These are phyloP conservation scores for Gallirallus australis DNA, from an alignment of 2,797 vertebrate genomes.

Conservation along the genomic window DNA sequence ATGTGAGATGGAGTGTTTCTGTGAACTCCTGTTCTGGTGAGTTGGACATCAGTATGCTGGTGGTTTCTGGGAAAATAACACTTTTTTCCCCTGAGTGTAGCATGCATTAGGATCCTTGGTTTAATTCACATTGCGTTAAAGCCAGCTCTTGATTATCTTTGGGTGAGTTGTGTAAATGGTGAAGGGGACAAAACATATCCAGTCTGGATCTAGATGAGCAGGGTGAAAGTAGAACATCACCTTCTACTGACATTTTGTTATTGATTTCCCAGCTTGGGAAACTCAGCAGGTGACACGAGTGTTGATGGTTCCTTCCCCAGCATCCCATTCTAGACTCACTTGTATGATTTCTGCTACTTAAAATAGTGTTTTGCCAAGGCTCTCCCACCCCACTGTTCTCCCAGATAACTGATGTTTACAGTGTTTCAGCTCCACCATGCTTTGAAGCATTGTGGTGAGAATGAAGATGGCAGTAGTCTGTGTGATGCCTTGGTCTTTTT, in stretches of 20 bases:
- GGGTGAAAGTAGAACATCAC: not conserved
- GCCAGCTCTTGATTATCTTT: not conserved
- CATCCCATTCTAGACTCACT: not conserved
- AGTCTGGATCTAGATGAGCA: not conserved
- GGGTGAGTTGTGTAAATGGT: not conserved
- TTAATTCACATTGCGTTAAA: not conserved
- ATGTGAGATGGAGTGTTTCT: not conserved
- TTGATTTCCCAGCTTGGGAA: not conserved
- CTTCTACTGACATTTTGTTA: not conserved
- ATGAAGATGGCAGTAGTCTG: not conserved
- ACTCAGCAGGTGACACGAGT: not conserved
- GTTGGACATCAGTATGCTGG: not conserved
- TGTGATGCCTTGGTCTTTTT: not conserved
- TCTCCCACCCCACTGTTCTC: not conserved
- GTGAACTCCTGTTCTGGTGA: not conserved
- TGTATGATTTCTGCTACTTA: not conserved
- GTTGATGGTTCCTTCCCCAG: not conserved
- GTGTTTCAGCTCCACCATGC: not conserved
- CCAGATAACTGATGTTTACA: not conserved
- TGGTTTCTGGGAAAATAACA: not conserved
- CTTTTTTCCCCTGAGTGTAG: not conserved
- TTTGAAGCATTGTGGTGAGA: not conserved
- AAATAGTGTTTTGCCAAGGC: not conserved
- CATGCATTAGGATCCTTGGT: not conserved
- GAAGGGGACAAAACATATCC: not conserved